These are phyloP conservation scores for Nomada ruficornis DNA, from an alignment of 2,888 invertebrate species.

Conservation along the genomic window DNA sequence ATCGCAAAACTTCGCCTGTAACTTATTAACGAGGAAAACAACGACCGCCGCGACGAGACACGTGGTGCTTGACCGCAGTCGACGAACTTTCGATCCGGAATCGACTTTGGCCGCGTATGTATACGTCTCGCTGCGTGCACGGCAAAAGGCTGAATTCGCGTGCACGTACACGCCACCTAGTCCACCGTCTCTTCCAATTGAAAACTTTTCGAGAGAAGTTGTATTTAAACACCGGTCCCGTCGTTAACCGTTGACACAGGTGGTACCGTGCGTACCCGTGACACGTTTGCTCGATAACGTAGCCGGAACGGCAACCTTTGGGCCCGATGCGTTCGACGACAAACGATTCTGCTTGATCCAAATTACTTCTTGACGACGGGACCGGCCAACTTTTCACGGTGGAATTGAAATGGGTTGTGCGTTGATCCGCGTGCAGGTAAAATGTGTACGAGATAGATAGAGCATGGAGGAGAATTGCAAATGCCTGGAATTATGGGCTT, in stretches of 20 bases:
- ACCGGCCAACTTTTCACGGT: constrained; percentile 31
- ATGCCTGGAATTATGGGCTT: neutral
- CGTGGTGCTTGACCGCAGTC: constrained; percentile 52
- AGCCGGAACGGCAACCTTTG: neutral
- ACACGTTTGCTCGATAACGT: neutral
- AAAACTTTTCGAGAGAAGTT: constrained; percentile 7
- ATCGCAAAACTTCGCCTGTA: constrained; percentile 54
- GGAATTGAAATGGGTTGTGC: constrained; percentile 19
- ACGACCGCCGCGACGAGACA: constrained; percentile 7
- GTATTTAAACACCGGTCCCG: neutral
- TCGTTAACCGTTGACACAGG: neutral
- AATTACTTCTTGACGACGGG: constrained; percentile 42
- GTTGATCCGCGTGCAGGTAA: neutral
- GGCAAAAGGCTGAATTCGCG: constrained; percentile 33
- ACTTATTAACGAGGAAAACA: constrained; percentile 62
- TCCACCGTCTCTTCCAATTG: neutral
- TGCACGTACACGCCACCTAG: neutral
- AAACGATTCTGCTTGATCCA: constrained; percentile 34
- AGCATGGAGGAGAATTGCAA: neutral
- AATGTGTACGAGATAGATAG: neutral
- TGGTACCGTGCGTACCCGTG: neutral
- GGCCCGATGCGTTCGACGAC: constrained; percentile 27
- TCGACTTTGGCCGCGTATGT: constrained; percentile 50
- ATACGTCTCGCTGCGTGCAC: neutral
- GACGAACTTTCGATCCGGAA: constrained; percentile 65